Evolutionary conservation across 2,113 vertebrate species (phyloP).

Genomic region (Mystacornis crossleyi): DNA sequence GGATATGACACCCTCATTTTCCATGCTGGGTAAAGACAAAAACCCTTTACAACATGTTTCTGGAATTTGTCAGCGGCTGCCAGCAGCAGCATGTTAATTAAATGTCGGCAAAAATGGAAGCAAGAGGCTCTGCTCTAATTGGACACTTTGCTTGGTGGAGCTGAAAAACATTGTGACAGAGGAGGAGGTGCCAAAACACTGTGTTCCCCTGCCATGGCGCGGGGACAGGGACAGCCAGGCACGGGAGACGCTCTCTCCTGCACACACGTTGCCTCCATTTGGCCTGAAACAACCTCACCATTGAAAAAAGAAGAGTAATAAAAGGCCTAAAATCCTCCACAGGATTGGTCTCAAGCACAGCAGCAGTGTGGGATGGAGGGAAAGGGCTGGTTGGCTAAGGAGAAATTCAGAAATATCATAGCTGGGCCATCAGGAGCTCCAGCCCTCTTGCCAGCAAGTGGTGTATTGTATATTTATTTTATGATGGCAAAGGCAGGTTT

Average conservation of each 20-base stretch:
- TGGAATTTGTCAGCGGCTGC: conserved; percentile 81
- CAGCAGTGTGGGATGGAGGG: neutral
- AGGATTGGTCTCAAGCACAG: accelerated
- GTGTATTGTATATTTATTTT: neutral
- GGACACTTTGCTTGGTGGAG: conserved; percentile 78
- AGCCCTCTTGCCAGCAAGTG: neutral
- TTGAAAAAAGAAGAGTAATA: neutral
- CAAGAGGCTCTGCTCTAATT: conserved; percentile 79
- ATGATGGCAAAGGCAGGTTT: neutral
- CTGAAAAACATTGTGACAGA: conserved; percentile 82
- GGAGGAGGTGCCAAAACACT: conserved; percentile 64
- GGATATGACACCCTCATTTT: conserved; percentile 78
- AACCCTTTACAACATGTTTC: conserved; percentile 79
- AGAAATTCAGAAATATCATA: neutral
- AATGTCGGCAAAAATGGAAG: conserved; percentile 81
- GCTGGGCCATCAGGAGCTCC: neutral
- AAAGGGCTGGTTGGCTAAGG: neutral
- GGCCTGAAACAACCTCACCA: neutral
- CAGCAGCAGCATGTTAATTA: conserved; percentile 82
- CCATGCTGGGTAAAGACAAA: conserved; percentile 81
- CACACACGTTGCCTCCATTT: neutral
- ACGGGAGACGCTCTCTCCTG: neutral
- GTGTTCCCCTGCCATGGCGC: conserved; percentile 15
- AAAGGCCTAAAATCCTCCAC: neutral
- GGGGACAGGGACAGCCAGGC: neutral